These are phyloP conservation scores for Ptychadena robeensis DNA, from an alignment of 2,797 vertebrate species.

Conservation along the genomic window DNA sequence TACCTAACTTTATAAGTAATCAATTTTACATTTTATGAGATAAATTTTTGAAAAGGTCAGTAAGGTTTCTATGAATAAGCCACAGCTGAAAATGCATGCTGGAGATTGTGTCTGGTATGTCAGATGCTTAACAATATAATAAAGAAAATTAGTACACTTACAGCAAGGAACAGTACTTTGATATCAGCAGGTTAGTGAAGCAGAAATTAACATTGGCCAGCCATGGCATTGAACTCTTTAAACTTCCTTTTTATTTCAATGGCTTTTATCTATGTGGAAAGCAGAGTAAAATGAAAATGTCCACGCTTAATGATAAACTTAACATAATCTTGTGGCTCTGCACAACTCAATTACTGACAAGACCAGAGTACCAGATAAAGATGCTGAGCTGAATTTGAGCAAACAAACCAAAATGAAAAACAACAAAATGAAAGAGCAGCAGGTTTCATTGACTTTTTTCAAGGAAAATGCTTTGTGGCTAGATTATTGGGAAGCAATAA, in stretches of 20 bases:
- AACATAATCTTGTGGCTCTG: slow-evolving; percentile 34
- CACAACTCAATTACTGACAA: slow-evolving; percentile 55
- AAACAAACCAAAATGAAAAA: slow-evolving; percentile 58
- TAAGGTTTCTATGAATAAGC: background rate
- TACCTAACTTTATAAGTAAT: background rate
- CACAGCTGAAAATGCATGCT: slow-evolving; percentile 1
- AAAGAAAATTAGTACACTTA: slow-evolving; percentile 33
- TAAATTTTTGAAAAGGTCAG: slow-evolving; percentile 1
- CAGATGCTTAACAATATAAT: slow-evolving; percentile 25
- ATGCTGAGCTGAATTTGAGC: slow-evolving; percentile 53
- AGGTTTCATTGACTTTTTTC: slow-evolving; percentile 54
- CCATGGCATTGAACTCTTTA: slow-evolving; percentile 2
- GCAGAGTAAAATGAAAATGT: slow-evolving; percentile 24
- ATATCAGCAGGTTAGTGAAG: slow-evolving; percentile 33
- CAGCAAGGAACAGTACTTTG: slow-evolving; percentile 1
- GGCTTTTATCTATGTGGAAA: slow-evolving; percentile 19
- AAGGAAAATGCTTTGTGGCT: slow-evolving; percentile 57
- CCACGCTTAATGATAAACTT: slow-evolving; percentile 52
- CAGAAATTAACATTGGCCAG: slow-evolving; percentile 36
- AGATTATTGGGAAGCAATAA: slow-evolving; percentile 60
- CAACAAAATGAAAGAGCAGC: slow-evolving; percentile 55
- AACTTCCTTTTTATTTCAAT: slow-evolving; percentile 14
- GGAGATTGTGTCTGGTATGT: background rate
- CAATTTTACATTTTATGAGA: background rate
- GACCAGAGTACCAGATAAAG: slow-evolving; percentile 47